A percentile compares a stretch with the other conserved stretches of the same genome.
Conservation (phyloP, 2,797 vertebrate genomes). For the Lepus townsendii region DNA sequence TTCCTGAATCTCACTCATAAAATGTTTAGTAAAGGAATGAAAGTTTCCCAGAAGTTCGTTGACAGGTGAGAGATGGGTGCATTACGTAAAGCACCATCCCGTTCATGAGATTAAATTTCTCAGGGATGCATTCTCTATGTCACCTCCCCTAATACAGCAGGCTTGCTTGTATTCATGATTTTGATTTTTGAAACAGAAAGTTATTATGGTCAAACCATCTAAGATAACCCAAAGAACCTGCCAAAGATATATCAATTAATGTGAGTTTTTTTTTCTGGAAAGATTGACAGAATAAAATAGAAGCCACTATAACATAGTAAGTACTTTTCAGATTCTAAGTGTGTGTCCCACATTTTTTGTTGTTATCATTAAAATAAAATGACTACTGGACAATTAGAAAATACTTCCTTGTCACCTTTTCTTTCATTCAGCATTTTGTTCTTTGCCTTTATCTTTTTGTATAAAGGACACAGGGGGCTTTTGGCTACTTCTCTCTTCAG, state of each 20-base stretch:
- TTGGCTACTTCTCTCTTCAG: conserved; percentile 97
- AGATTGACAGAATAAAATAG: conserved; percentile 13
- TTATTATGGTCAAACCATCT: conserved; percentile 16
- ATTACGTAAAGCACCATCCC: background rate
- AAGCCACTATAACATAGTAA: conserved; percentile 43
- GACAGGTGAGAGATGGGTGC: background rate
- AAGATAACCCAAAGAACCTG: background rate
- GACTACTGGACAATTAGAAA: background rate
- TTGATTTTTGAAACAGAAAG: background rate
- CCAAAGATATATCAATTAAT: background rate
- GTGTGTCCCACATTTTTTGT: background rate
- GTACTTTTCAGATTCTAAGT: background rate
- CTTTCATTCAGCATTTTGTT: conserved; percentile 93
- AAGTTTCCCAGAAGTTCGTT: background rate
- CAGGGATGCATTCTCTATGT: background rate
- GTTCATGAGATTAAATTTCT: background rate
- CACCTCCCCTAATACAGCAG: background rate
- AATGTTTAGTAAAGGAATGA: background rate
- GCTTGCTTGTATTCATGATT: background rate
- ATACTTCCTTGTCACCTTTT: conserved; percentile 86
- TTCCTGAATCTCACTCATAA: background rate
- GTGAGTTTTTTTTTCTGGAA: conserved; percentile 1
- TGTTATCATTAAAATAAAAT: background rate
- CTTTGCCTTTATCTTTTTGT: conserved; percentile 95
- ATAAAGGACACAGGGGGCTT: conserved; percentile 94